A percentile compares a stretch with the other conserved stretches of the same genome.
These are phyloP conservation scores for Pionites leucogaster DNA, from an alignment of 2,113 vertebrate genomes.

Conservation along the genomic window DNA sequence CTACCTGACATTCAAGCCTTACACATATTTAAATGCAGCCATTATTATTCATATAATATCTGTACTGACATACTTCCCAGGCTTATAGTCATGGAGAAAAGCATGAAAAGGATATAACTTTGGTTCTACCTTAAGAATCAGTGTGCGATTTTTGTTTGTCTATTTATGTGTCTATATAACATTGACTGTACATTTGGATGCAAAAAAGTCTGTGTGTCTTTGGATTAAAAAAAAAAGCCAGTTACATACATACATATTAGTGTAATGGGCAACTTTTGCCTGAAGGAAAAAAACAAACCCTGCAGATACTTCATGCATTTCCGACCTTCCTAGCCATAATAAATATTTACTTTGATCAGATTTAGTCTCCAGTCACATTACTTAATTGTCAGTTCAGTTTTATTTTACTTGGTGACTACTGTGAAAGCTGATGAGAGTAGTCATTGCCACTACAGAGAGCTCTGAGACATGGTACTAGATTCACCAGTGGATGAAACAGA, in stretches of 20 bases:
- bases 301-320: background rate
- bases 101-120: background rate
- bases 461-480: background rate
- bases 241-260: background rate
- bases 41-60: background rate
- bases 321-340: background rate
- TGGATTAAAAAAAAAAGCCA: background rate
- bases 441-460: background rate
- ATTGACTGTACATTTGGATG: background rate
- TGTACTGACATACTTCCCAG: background rate
- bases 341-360: background rate
- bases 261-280: background rate
- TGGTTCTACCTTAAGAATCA: background rate
- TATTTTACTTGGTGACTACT: background rate
- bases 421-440: background rate
- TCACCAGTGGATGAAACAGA: background rate
- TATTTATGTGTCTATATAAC: background rate
- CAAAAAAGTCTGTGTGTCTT: background rate
- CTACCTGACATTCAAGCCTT: background rate
- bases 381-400: background rate
- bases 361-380: background rate
- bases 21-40: background rate
- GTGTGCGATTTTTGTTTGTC: background rate
- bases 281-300: background rate
- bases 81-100: background rate